Percentiles rank a stretch among this genome's conserved stretches.
phyloP scores from a whole-genome alignment of 35 echinoderm and acorn worm genomes.

The Nesometra sesokonis region DNA sequence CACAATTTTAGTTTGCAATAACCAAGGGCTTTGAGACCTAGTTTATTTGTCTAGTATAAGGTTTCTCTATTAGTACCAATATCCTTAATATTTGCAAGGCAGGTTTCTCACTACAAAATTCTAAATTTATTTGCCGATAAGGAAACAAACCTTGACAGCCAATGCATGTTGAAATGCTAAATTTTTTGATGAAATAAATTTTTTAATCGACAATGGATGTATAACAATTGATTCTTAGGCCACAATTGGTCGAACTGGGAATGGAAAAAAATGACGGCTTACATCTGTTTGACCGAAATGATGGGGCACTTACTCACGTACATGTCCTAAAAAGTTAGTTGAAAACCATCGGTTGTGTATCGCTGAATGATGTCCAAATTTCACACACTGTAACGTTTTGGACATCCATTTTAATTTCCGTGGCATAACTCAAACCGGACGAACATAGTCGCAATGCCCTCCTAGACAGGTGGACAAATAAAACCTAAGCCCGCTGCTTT shows the following conservation, averaged over 20 bases:
- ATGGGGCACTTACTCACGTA: not conserved
- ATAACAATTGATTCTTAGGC: not conserved
- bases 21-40: too few species aligned
- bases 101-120: not conserved
- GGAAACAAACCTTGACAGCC: not conserved
- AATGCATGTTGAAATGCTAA: not conserved
- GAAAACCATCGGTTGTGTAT: not conserved
- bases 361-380: not conserved
- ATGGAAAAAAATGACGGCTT: not conserved
- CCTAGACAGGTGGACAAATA: not conserved
- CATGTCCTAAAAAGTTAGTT: not conserved
- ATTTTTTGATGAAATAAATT: not conserved
- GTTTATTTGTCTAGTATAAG: not conserved
- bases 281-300: not conserved
- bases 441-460: not conserved
- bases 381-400: not conserved
- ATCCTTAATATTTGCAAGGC: not conserved
- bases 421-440: not conserved
- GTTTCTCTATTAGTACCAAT: not conserved
- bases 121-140: not conserved
- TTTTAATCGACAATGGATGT: not conserved
- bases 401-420: not conserved
- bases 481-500: not conserved
- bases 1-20: too few species aligned
- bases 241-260: not conserved